Percentiles rank a stretch among this genome's conserved stretches.
Conservation (phyloP, 2,113 vertebrate species). For the Chamaea fasciata region DNA sequence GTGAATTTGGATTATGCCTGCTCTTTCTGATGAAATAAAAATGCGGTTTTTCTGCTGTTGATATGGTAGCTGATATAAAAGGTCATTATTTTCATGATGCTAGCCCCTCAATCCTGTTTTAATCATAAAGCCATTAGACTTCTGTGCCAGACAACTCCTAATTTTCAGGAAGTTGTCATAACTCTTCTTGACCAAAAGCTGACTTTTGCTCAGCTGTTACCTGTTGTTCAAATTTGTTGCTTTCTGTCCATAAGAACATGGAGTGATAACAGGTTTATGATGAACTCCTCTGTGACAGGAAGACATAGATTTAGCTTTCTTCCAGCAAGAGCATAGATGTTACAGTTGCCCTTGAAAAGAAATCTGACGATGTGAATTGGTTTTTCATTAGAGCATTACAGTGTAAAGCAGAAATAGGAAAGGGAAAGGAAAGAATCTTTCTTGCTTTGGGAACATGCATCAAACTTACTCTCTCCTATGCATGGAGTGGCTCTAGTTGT, state of each 20-base stretch:
- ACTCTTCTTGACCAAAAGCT: neutral
- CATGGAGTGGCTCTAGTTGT: neutral
- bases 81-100: neutral
- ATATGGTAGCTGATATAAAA: neutral
- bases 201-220: neutral
- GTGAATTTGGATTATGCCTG: neutral
- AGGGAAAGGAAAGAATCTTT: neutral
- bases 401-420: neutral
- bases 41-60: neutral
- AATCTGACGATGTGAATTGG: neutral
- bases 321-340: neutral
- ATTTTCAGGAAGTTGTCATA: neutral
- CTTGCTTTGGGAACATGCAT: rapidly evolving
- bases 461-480: neutral
- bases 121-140: neutral
- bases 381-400: neutral
- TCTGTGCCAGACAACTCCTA: neutral
- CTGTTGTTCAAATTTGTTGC: neutral
- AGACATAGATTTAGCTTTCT: neutral
- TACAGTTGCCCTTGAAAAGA: neutral
- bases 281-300: neutral
- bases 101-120: neutral
- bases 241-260: neutral
- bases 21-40: neutral
- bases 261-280: neutral